Conservation (phyloP, 2,888 invertebrate genomes). For the Stenurella melanura region DNA sequence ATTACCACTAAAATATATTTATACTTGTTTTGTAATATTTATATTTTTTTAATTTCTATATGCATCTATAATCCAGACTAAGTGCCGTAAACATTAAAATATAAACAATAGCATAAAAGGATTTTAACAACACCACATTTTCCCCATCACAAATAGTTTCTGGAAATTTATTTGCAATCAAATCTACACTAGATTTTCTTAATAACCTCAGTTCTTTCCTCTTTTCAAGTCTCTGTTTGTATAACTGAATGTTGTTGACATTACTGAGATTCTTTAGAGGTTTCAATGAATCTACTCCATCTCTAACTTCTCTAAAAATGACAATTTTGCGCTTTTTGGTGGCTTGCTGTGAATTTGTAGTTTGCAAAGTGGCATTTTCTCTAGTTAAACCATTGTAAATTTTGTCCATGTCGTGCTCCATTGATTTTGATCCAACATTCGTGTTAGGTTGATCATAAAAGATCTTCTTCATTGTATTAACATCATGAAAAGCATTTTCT, state of each 20-base stretch:
- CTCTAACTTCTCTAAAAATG: conserved; percentile 47
- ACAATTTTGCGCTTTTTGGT: conserved; percentile 41
- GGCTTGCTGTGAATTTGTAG: conserved; percentile 9
- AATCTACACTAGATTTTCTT: conserved; percentile 35
- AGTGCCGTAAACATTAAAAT: conserved; percentile 62
- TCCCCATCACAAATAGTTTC: conserved; percentile 19
- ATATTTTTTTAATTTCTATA: conserved; percentile 32
- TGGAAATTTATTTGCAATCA: neutral
- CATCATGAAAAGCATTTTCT: neutral
- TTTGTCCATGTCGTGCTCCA: conserved; percentile 24
- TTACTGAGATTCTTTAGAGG: conserved; percentile 50
- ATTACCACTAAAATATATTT: conserved; percentile 19
- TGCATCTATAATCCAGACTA: conserved; percentile 60
- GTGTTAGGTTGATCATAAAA: conserved; percentile 38
- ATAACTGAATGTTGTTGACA: conserved; percentile 41
- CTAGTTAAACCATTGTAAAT: conserved; percentile 28
- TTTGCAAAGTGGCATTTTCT: conserved; percentile 25
- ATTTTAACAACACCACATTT: conserved; percentile 56
- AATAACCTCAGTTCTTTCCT: conserved; percentile 45
- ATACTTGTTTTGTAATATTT: neutral
- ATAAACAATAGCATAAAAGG: conserved; percentile 62
- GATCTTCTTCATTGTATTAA: conserved; percentile 1
- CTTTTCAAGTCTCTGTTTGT: conserved; percentile 43
- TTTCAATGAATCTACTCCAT: conserved; percentile 40
- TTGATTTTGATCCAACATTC: conserved; percentile 12